Conservation (phyloP, 2,888 invertebrate species). For the Diarsia mendica region DNA sequence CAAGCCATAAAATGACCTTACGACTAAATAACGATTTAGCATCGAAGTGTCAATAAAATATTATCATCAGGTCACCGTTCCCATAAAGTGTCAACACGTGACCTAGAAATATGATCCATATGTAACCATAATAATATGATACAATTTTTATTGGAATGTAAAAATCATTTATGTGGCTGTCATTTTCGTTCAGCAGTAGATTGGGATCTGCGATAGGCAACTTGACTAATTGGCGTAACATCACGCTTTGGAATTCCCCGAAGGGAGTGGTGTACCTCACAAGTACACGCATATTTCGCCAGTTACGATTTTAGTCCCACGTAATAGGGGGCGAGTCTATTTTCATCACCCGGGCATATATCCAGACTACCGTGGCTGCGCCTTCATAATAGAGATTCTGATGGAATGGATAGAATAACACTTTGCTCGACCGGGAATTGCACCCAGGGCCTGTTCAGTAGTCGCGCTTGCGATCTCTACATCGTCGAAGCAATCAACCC, state of each 20-base stretch:
- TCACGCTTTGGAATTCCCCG: too few species aligned
- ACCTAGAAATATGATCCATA: constrained; percentile 62
- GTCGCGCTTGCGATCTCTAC: background rate
- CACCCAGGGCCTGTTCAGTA: background rate
- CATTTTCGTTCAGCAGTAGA: background rate
- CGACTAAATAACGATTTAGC: constrained; percentile 52
- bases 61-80: constrained; percentile 67
- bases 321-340: too few species aligned
- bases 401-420: too few species aligned
- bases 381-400: too few species aligned
- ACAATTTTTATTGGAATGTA: background rate
- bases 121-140: background rate
- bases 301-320: too few species aligned
- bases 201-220: background rate
- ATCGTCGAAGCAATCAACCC: background rate
- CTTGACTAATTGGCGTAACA: background rate
- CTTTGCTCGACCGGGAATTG: too few species aligned
- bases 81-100: constrained; percentile 68
- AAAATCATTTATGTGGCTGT: background rate
- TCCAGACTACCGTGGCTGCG: too few species aligned
- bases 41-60: constrained; percentile 68
- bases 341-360: too few species aligned
- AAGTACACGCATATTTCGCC: too few species aligned
- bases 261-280: too few species aligned
- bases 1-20: constrained; percentile 45